Base-by-base conservation (phyloP, 2,797 vertebrate species). In the Coregonus sp. region DNA sequence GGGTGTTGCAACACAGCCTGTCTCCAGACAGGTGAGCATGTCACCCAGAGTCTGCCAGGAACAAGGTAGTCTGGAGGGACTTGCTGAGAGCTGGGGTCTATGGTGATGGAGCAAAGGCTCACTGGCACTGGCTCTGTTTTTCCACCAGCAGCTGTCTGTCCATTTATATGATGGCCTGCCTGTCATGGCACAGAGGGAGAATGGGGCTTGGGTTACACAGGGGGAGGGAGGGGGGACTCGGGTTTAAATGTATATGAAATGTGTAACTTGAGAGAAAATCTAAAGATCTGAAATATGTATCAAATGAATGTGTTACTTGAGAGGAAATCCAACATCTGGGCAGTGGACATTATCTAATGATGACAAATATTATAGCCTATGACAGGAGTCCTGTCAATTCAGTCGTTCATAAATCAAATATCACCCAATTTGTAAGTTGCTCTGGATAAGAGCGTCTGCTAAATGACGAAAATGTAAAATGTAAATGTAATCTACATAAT, bases 71-170 rank as follows among this genome's bases (percentile, higher is more conserved):
- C 65, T 66, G 65, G 65, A 33, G 14, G 65, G 29, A 67, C 65
- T 15, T 15, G 31, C 29, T 35, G 31, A 31, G 65, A 66, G 9
- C 12, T 33, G 25, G 65, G 65, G 20, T 33, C 14, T 35, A 35
- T 33, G 65, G 15, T 67, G 65, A 31, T 67, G 20, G 31, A 67
- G 31, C 15, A 33, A 9, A 67, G 25, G 9, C 63, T 31, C 63
- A 33, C 12, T 33, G 25, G 20, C 63, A 33, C 12, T 31, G 18
- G 12, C 65, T 67, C 31, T 16, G 31, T 35, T 35, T 67, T 67
- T 37, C 33, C 15, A 29, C 29, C 29, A 54, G 59, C 76, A 78
- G 76, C 50, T 31, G 25, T 20, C 76, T 82, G 70, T 76, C 81
- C n/a, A 56, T 54, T 68, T 59, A 12, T 29, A 51, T 56, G 56